phyloP scores from a whole-genome alignment of 2,888 invertebrate genomes.

The Nesidiocoris tenuis region DNA sequence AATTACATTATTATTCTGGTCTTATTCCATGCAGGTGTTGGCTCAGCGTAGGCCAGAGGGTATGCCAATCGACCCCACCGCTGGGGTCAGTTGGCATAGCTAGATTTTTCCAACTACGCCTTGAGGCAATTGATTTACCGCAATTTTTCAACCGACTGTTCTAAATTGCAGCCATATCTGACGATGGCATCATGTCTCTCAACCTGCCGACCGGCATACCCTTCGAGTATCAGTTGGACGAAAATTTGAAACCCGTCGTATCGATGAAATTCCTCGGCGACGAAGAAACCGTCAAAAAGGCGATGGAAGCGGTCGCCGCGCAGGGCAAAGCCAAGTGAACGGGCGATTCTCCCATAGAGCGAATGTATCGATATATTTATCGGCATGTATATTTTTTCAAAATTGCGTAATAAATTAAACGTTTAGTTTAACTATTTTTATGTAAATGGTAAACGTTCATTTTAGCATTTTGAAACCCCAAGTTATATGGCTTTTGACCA shows the following conservation, averaged over 20 bases:
- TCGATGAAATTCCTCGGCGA: conserved; percentile 65
- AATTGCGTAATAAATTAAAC: background rate
- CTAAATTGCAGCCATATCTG: conserved; percentile 58
- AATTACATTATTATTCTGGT: too few species aligned
- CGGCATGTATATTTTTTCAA: conserved; percentile 1
- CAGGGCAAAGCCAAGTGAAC: conserved; percentile 62
- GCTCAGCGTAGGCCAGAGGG: too few species aligned
- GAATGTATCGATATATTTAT: too few species aligned
- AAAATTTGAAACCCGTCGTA: conserved; percentile 60
- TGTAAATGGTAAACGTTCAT: background rate
- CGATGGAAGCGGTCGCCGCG: conserved; percentile 63
- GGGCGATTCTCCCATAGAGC: background rate
- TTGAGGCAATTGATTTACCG: too few species aligned
- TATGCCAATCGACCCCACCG: too few species aligned
- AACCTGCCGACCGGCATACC: conserved; percentile 67
- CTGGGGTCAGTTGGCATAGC: too few species aligned
- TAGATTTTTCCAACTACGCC: too few species aligned
- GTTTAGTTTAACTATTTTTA: background rate
- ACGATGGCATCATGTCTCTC: conserved; percentile 62
- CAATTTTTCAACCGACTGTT: too few species aligned
- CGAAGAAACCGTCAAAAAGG: conserved; percentile 63
- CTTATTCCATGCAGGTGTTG: too few species aligned
- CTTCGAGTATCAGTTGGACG: conserved; percentile 63
- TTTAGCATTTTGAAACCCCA: too few species aligned
- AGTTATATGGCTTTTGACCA: too few species aligned